phyloP scores from a whole-genome alignment of 2,888 invertebrate species.

The Cantharis flavilabris region DNA sequence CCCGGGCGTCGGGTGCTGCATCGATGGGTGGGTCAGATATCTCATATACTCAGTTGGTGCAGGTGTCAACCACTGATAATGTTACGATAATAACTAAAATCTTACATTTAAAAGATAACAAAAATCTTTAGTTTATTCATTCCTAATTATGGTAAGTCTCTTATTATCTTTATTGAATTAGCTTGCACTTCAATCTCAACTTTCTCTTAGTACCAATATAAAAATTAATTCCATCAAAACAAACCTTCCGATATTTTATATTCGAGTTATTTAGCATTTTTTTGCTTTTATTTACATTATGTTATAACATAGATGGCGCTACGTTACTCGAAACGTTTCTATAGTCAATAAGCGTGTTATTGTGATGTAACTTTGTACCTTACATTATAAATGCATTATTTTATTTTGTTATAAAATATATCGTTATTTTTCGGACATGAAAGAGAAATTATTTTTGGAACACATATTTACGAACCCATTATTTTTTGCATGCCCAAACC shows the following conservation, averaged over 20 bases:
- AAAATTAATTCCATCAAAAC: not conserved
- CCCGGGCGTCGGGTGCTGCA: slow-evolving; percentile 58
- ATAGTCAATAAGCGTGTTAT: not conserved
- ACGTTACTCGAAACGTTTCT: not conserved
- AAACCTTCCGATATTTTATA: not conserved
- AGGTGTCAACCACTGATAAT: slow-evolving; percentile 38
- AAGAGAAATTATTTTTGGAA: not conserved
- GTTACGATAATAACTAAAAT: slow-evolving; percentile 22
- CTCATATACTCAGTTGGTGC: slow-evolving; percentile 46
- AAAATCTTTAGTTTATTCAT: not conserved
- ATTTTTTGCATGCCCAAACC: not conserved
- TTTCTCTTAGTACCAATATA: not conserved
- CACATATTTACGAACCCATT: not conserved
- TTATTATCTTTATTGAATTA: not conserved
- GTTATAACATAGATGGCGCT: not conserved
- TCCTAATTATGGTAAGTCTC: slow-evolving; percentile 15
- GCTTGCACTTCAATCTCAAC: not conserved
- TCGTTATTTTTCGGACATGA: not conserved
- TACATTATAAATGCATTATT: not conserved
- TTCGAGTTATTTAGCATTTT: not conserved
- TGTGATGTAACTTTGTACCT: not conserved
- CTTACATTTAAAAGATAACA: not conserved
- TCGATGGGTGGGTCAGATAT: slow-evolving; percentile 58
- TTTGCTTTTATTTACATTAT: not conserved
- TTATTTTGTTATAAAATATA: not conserved